phyloP scores from a whole-genome alignment of 2,888 invertebrate species.

The Papilio protenor region DNA sequence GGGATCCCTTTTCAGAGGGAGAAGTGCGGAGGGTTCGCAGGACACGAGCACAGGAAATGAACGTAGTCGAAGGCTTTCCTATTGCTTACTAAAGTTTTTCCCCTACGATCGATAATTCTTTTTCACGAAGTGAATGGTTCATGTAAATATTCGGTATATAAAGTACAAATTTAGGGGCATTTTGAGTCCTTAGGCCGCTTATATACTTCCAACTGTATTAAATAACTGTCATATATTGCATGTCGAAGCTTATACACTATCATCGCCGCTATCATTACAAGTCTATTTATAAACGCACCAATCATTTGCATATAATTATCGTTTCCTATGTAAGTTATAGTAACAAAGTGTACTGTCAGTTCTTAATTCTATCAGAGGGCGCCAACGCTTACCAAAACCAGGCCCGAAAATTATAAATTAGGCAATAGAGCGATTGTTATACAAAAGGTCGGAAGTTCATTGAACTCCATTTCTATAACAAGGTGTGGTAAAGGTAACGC shows the following conservation, averaged over 20 bases:
- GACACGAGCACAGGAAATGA: slow-evolving; percentile 15
- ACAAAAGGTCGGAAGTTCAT: slow-evolving; percentile 26
- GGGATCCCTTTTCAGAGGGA: slow-evolving; percentile 29
- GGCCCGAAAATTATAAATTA: slow-evolving; percentile 23
- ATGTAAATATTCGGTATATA: background rate
- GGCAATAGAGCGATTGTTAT: slow-evolving; percentile 17
- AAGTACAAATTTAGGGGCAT: background rate
- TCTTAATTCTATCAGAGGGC: background rate
- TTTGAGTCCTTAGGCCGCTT: background rate
- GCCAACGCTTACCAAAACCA: background rate
- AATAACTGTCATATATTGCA: background rate
- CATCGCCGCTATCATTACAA: background rate
- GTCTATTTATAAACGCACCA: background rate
- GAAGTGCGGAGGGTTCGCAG: slow-evolving; percentile 1
- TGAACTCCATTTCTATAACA: slow-evolving; percentile 1
- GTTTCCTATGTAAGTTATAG: background rate
- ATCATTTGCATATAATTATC: background rate
- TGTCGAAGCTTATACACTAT: background rate
- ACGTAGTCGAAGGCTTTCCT: slow-evolving; percentile 11
- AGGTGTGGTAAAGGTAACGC: slow-evolving; percentile 3
- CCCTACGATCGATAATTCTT: slow-evolving; percentile 7
- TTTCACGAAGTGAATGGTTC: background rate
- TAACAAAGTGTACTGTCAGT: background rate
- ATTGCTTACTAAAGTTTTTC: background rate
- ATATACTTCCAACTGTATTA: background rate